These are phyloP conservation scores for Hirtodrosophila histrioides DNA, from an alignment of 2,888 invertebrate genomes.

Conservation along the genomic window DNA sequence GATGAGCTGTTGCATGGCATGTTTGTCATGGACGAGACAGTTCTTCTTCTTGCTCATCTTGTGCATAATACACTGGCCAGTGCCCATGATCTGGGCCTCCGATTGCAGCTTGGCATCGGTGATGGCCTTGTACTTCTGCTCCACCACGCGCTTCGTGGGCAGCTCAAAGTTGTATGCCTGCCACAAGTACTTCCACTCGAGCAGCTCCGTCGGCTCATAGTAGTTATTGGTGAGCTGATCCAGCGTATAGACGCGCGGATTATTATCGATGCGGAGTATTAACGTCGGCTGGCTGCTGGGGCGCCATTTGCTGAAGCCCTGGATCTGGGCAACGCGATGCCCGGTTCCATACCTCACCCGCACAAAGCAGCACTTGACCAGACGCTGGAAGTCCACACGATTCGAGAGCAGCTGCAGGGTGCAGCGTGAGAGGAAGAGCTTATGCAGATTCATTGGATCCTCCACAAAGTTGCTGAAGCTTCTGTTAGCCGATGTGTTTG, in stretches of 20 bases:
- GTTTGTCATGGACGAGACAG: not conserved
- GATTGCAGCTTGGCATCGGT: slow-evolving; percentile 4
- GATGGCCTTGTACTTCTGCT: slow-evolving; percentile 29
- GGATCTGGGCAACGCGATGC: slow-evolving; percentile 37
- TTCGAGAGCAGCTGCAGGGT: slow-evolving; percentile 15
- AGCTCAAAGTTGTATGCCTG: slow-evolving; percentile 25
- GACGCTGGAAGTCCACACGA: slow-evolving; percentile 28
- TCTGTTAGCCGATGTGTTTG: not conserved
- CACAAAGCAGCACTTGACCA: slow-evolving; percentile 39
- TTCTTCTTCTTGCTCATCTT: not conserved
- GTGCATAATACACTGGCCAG: not conserved
- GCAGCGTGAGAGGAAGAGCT: slow-evolving; percentile 33
- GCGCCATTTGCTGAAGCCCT: slow-evolving; percentile 22
- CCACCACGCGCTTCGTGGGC: slow-evolving; percentile 24
- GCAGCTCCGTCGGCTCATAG: slow-evolving; percentile 20
- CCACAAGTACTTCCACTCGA: slow-evolving; percentile 28
- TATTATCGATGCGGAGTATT: slow-evolving; percentile 30
- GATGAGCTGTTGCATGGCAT: not conserved
- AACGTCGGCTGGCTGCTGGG: not conserved
- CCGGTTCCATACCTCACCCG: slow-evolving; percentile 14
- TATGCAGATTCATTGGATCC: slow-evolving; percentile 37
- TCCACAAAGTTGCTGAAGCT: slow-evolving; percentile 13
- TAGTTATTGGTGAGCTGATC: slow-evolving; percentile 32
- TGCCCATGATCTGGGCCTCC: not conserved
- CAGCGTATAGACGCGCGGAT: slow-evolving; percentile 18